Percentiles rank a stretch among this genome's conserved stretches.
Evolutionary conservation across 1,140 invertebrate species (phyloP).

Genomic region (Habropoda laboriosa): DNA sequence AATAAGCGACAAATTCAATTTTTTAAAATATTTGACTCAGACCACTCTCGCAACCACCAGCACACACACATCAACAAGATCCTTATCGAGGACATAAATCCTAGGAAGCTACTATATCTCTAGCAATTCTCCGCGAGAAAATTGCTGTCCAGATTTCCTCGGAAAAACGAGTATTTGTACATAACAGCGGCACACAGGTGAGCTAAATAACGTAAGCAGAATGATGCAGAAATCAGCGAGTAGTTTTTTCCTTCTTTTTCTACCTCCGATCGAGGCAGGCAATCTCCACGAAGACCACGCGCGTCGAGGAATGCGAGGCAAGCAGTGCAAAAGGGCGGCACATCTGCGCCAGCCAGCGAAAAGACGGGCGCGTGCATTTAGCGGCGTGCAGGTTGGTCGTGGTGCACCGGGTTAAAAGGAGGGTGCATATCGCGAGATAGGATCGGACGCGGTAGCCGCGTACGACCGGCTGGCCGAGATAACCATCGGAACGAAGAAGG

Average conservation of each 20-base stretch:
- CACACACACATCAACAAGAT: too few relatives aligned
- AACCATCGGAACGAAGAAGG: slow-evolving; percentile 45
- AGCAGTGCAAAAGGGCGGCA: slow-evolving; percentile 57
- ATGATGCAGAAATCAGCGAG: too few relatives aligned
- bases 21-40: too few relatives aligned
- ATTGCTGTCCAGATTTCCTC: too few relatives aligned
- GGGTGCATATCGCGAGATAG: slow-evolving; percentile 63
- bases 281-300: not conserved
- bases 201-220: too few relatives aligned
- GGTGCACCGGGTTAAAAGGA: slow-evolving; percentile 64
- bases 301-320: slow-evolving; percentile 48
- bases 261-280: not conserved
- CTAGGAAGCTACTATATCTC: too few relatives aligned
- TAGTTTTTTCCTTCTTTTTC: slow-evolving; percentile 5
- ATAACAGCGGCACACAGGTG: too few relatives aligned
- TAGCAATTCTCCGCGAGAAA: too few relatives aligned
- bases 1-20: too few relatives aligned
- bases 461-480: slow-evolving; percentile 65
- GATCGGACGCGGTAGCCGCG: slow-evolving; percentile 59
- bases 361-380: slow-evolving; percentile 57
- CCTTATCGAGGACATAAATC: too few relatives aligned
- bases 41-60: too few relatives aligned
- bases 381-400: slow-evolving; percentile 55
- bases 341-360: slow-evolving; percentile 62
- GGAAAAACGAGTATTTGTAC: too few relatives aligned